phyloP scores from a whole-genome alignment of 2,888 invertebrate species.

The Tanypteryx hageni region DNA sequence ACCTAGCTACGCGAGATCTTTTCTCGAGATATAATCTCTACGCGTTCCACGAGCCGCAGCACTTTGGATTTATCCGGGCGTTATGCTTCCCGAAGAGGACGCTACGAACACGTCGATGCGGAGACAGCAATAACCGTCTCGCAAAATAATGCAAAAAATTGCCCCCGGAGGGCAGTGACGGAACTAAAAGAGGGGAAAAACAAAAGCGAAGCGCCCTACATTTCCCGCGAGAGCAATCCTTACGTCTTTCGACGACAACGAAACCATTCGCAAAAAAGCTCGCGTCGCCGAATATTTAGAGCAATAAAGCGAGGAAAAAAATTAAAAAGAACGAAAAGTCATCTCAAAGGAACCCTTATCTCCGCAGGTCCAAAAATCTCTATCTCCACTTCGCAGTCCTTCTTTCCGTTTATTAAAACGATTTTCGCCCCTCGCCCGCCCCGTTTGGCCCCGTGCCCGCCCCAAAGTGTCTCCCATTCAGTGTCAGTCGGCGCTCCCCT shows the following conservation, averaged over 20 bases:
- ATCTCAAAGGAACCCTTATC: slow-evolving; percentile 24
- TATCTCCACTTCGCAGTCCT: not conserved
- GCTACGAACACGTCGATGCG: not conserved
- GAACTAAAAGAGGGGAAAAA: not conserved
- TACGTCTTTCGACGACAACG: not conserved
- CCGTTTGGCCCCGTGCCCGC: not conserved
- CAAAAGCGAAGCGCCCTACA: not conserved
- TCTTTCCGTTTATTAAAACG: not conserved
- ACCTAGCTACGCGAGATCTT: too few species aligned
- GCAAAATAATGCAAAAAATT: not conserved
- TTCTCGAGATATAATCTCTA: too few species aligned
- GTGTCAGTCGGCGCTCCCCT: not conserved
- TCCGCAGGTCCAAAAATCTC: not conserved
- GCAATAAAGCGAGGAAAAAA: not conserved
- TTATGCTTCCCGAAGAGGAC: not conserved
- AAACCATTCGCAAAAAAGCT: not conserved
- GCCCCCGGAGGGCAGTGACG: not conserved
- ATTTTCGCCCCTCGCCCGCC: not conserved
- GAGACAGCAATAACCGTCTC: not conserved
- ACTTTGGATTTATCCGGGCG: not conserved
- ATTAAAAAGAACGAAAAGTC: not conserved
- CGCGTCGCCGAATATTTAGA: slow-evolving; percentile 3
- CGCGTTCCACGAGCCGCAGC: too few species aligned
- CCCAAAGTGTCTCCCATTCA: not conserved
- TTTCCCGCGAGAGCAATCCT: slow-evolving; percentile 26